Evolutionary conservation across 2,797 vertebrate genomes (phyloP).

Genomic region (Podarcis lilfordi): DNA sequence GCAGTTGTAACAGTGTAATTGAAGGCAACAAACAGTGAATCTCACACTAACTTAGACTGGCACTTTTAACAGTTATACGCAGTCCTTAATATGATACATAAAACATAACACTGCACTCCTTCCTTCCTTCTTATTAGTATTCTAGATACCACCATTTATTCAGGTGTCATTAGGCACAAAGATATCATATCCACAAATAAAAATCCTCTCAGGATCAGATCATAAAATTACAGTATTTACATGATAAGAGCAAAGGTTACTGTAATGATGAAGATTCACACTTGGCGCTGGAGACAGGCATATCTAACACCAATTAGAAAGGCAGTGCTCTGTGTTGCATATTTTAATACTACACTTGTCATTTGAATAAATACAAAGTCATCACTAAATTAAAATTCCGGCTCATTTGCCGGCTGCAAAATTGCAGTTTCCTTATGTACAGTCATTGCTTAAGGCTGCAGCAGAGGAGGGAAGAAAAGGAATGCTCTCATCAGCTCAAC

Average conservation of each 20-base stretch:
- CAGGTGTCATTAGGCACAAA: slow-evolving; percentile 38
- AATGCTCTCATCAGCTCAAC: no score
- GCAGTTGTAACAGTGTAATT: neutral
- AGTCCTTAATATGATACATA: neutral
- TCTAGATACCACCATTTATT: slow-evolving; percentile 18
- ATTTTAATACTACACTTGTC: slow-evolving; percentile 15
- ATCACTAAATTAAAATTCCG: slow-evolving; percentile 24
- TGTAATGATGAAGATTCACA: neutral
- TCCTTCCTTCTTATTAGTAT: neutral
- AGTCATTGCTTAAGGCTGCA: neutral
- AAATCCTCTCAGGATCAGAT: neutral
- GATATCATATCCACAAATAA: neutral
- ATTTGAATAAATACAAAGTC: slow-evolving; percentile 20
- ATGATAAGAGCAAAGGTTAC: neutral
- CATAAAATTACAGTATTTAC: neutral
- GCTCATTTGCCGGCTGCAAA: neutral
- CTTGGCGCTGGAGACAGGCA: slow-evolving; percentile 2
- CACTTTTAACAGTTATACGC: neutral
- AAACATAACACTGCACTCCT: neutral
- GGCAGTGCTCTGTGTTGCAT: neutral
- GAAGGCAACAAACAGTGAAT: neutral
- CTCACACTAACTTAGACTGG: neutral
- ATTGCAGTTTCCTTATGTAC: neutral
- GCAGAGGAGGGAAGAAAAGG: no score
- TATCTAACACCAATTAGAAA: slow-evolving; percentile 15